Percentiles rank a stretch among this genome's conserved stretches.
Evolutionary conservation across 2,888 invertebrate genomes (phyloP).

Genomic region (Stenodera caucasica): DNA sequence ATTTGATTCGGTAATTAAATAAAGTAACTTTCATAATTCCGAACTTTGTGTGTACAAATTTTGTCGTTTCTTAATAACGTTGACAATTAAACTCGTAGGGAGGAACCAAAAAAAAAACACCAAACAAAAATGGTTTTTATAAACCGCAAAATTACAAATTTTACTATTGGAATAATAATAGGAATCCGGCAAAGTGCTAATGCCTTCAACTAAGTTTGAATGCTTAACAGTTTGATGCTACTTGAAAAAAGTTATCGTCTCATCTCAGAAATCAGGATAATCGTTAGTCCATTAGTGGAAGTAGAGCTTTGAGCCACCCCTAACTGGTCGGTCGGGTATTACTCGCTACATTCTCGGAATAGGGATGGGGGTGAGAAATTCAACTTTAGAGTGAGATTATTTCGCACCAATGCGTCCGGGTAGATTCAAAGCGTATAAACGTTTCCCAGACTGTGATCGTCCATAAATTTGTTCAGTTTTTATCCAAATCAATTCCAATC

Average conservation of each 20-base stretch:
- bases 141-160: too few relatives aligned
- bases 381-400: conserved; percentile 45
- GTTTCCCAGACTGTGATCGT: conserved; percentile 38
- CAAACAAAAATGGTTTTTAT: too few relatives aligned
- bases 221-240: conserved; percentile 41
- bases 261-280: conserved; percentile 51
- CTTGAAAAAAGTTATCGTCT: conserved; percentile 45
- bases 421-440: conserved; percentile 39
- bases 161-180: conserved; percentile 21
- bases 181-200: conserved; percentile 36
- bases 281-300: conserved; percentile 52
- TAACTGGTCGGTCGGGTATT: background rate
- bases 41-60: background rate
- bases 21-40: conserved; percentile 35
- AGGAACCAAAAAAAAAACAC: background rate
- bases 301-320: conserved; percentile 39
- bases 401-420: conserved; percentile 43
- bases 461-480: conserved; percentile 35
- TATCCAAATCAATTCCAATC: conserved; percentile 32
- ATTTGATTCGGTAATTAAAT: conserved; percentile 40
- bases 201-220: conserved; percentile 37
- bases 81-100: too few relatives aligned
- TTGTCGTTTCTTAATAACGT: too few relatives aligned
- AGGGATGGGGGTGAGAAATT: conserved; percentile 36
- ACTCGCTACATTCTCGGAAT: conserved; percentile 37